Conservation (phyloP, 2,888 invertebrate genomes). For the Rhorus exstirpatorius region DNA sequence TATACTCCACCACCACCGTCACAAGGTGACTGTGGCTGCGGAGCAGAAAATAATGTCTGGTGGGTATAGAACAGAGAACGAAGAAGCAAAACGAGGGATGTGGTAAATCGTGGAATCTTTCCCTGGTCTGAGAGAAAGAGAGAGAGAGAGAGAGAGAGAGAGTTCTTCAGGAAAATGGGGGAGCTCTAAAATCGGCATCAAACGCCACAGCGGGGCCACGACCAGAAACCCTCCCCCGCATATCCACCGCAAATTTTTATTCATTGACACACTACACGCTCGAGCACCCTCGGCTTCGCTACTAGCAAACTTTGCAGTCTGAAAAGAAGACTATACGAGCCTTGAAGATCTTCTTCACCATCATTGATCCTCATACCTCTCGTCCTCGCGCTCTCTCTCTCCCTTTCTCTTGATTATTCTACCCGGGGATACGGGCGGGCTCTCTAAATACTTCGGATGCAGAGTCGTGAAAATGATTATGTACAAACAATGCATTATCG, state of each 20-base stretch:
- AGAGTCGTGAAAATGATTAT: neutral
- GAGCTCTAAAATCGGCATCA: conserved; percentile 83
- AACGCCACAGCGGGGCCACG: conserved; percentile 74
- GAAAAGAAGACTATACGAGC: conserved; percentile 34
- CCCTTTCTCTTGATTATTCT: neutral
- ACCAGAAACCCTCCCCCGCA: conserved; percentile 73
- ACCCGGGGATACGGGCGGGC: neutral
- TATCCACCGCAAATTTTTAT: conserved; percentile 83
- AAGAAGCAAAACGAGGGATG: conserved; percentile 30
- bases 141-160: conserved; percentile 19
- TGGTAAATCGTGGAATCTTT: conserved; percentile 48
- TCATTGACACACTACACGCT: conserved; percentile 85
- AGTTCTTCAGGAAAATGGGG: conserved; percentile 69
- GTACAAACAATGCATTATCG: neutral
- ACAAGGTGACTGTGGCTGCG: conserved; percentile 68
- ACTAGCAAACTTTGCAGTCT: conserved; percentile 69
- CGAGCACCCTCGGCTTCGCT: conserved; percentile 77
- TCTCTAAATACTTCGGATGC: neutral
- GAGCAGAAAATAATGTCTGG: conserved; percentile 79
- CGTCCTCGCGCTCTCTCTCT: neutral
- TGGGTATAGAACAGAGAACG: conserved; percentile 42
- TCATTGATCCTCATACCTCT: conserved; percentile 38
- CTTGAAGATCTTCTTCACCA: conserved; percentile 28
- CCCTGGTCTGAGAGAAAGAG: conserved; percentile 4
- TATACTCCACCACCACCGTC: conserved; percentile 46